A percentile compares a stretch with the other conserved stretches of the same genome.
These are phyloP conservation scores for Brachyalestes nurse DNA, from an alignment of 2,797 vertebrate genomes.

Conservation along the genomic window DNA sequence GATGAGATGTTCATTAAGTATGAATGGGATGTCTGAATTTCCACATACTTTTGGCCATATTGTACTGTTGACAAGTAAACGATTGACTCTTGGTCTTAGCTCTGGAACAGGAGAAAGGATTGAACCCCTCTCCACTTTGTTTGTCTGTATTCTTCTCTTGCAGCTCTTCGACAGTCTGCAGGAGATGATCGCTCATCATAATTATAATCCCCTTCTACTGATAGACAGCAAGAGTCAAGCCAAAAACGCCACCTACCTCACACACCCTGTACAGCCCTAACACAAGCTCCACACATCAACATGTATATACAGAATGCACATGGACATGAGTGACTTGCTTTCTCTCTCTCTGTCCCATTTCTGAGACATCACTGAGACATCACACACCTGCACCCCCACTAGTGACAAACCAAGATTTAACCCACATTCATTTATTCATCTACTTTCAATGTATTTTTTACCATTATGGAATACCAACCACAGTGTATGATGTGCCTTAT, in stretches of 20 bases:
- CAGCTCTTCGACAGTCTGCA: slow-evolving; percentile 77
- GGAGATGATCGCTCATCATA: slow-evolving; percentile 79
- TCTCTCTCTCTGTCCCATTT: background rate
- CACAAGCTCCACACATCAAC: background rate
- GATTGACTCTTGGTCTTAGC: background rate
- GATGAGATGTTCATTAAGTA: too few relatives aligned
- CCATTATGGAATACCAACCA: background rate
- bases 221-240: slow-evolving; percentile 82
- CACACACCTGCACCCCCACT: background rate
- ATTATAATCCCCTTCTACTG: slow-evolving; percentile 75
- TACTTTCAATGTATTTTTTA: background rate
- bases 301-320: background rate
- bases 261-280: slow-evolving; percentile 67
- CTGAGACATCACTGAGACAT: background rate
- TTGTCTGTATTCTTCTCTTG: slow-evolving; percentile 23
- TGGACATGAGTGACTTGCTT: too few relatives aligned
- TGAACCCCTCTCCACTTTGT: too few relatives aligned
- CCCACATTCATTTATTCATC: background rate
- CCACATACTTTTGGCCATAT: background rate
- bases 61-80: background rate
- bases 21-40: background rate
- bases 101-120: background rate
- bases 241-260: slow-evolving; percentile 76
- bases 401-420: background rate
- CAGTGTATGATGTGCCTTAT: background rate